Conservation (phyloP, 2,888 invertebrate species). For the Spodoptera littoralis region DNA sequence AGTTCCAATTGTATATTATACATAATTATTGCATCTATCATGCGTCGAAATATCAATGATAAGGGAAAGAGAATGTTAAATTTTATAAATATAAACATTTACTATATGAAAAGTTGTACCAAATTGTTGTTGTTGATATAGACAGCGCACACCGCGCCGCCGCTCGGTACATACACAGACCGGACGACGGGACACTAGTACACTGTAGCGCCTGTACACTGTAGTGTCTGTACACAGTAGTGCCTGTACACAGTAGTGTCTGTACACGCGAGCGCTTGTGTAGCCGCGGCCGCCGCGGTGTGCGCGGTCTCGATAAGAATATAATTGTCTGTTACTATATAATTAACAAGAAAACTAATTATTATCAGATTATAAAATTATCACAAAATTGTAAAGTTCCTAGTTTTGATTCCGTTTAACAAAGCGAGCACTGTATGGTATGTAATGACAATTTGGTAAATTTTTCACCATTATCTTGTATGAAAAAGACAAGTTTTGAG, state of each 20-base stretch:
- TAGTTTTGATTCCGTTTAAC: slow-evolving; percentile 26
- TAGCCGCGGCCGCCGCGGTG: slow-evolving; percentile 21
- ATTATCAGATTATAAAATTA: slow-evolving; percentile 35
- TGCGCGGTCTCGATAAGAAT: slow-evolving; percentile 29
- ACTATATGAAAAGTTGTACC: slow-evolving; percentile 60
- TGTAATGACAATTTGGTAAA: slow-evolving; percentile 58
- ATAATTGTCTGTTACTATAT: slow-evolving; percentile 24
- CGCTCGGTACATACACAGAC: slow-evolving; percentile 10
- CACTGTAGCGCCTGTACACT: too few species aligned
- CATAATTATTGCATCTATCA: slow-evolving; percentile 80
- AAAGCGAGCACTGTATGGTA: slow-evolving; percentile 24
- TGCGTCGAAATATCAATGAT: slow-evolving; percentile 70
- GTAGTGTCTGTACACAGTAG: slow-evolving; percentile 14
- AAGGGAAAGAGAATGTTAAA: slow-evolving; percentile 56
- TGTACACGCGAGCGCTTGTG: slow-evolving; percentile 24
- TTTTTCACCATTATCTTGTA: slow-evolving; percentile 54
- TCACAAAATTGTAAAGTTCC: slow-evolving; percentile 50
- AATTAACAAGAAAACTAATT: slow-evolving; percentile 31
- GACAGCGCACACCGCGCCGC: slow-evolving; percentile 36
- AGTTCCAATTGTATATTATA: slow-evolving; percentile 89
- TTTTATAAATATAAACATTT: slow-evolving; percentile 61
- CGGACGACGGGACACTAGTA: too few species aligned
- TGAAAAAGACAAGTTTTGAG: slow-evolving; percentile 45
- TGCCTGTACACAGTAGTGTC: slow-evolving; percentile 28
- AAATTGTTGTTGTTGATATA: slow-evolving; percentile 57